Percentiles rank a stretch among this genome's conserved stretches.
phyloP scores from a whole-genome alignment of 2,888 invertebrate genomes.

The Pseudococcus viburni region DNA sequence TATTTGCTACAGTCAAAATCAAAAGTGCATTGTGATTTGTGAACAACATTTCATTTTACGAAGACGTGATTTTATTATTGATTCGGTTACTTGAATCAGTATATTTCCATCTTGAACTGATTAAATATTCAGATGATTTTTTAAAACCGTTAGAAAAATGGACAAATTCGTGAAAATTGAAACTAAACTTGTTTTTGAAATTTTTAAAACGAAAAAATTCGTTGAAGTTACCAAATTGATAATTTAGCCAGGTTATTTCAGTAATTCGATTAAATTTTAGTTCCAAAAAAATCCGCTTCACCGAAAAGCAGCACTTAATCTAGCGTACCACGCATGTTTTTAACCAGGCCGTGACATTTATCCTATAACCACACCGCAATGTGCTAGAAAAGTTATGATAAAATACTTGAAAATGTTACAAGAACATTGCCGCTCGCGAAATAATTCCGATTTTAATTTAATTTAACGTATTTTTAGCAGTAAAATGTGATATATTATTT shows the following conservation, averaged over 20 bases:
- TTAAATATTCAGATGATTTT: too few species aligned
- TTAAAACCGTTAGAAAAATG: too few species aligned
- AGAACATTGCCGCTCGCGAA: conserved; percentile 6
- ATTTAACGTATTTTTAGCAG: neutral
- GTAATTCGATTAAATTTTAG: neutral
- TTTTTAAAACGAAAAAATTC: too few species aligned
- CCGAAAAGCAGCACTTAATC: neutral
- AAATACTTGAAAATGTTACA: neutral
- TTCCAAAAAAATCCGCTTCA: neutral
- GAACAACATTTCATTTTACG: too few species aligned
- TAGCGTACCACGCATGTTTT: neutral
- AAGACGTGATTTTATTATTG: too few species aligned
- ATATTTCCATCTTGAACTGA: too few species aligned
- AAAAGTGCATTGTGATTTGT: too few species aligned
- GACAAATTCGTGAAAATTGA: too few species aligned
- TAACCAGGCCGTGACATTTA: neutral
- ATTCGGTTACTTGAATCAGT: too few species aligned
- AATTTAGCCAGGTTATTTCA: neutral
- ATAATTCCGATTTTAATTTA: conserved; percentile 2
- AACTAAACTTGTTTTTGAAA: too few species aligned
- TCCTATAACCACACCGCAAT: neutral
- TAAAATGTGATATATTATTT: conserved; percentile 25
- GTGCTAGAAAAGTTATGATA: conserved; percentile 22
- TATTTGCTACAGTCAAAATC: too few species aligned
- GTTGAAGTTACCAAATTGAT: too few species aligned